Evolutionary conservation across 2,113 vertebrate species (phyloP).

Genomic region (Larimichthys polyactis): DNA sequence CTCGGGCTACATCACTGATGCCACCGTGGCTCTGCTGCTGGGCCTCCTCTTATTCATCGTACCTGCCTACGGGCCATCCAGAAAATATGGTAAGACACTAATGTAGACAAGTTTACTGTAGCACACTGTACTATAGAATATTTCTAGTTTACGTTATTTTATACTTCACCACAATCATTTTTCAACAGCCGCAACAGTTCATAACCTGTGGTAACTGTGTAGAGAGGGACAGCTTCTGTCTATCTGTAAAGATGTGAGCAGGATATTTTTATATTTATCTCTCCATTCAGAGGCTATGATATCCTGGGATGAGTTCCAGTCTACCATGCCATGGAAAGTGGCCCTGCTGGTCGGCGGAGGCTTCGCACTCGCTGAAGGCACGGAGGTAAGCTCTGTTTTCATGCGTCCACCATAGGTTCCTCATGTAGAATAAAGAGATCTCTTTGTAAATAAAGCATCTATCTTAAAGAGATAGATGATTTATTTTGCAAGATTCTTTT

Average conservation of each 20-base stretch:
- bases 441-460: no score
- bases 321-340: slow-evolving; percentile 95
- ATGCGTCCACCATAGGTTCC: no score
- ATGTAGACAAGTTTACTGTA: background rate
- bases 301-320: slow-evolving; percentile 95
- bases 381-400: slow-evolving; percentile 82
- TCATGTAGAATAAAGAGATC: background rate
- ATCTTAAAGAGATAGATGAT: no score
- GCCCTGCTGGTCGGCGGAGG: slow-evolving; percentile 93
- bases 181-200: background rate
- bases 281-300: slow-evolving; percentile 81
- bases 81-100: slow-evolving; percentile 77
- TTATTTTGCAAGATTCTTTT: no score
- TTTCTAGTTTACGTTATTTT: background rate
- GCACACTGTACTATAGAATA: no score
- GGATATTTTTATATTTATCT: background rate
- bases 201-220: background rate
- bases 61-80: slow-evolving; percentile 84
- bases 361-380: slow-evolving; percentile 94
- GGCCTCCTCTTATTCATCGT: slow-evolving; percentile 92
- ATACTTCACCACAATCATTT: background rate
- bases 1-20: slow-evolving; percentile 87
- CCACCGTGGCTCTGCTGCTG: slow-evolving; percentile 90
- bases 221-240: background rate
- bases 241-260: background rate